Conservation (phyloP, 1,140 invertebrate genomes). For the Callitettix versicolor region DNA sequence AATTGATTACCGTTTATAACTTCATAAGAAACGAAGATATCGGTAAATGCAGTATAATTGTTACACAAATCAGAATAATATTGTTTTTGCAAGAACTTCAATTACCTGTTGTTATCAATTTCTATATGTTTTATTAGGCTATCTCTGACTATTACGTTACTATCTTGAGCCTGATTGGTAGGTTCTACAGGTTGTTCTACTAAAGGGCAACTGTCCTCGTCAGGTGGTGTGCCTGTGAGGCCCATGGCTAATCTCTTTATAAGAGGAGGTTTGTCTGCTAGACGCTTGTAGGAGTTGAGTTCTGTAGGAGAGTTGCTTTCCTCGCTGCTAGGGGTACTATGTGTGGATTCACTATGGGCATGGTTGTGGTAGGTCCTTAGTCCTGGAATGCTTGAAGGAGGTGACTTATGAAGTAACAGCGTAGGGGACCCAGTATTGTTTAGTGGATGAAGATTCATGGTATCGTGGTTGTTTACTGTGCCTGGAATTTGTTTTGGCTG, state of each 20-base stretch:
- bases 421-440: slow-evolving; percentile 18
- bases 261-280: slow-evolving; percentile 68
- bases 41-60: too few species aligned
- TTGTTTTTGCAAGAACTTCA: too few species aligned
- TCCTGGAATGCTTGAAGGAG: slow-evolving; percentile 27
- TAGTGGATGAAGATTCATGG: slow-evolving; percentile 3
- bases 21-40: too few species aligned
- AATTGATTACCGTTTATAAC: too few species aligned
- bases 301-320: slow-evolving; percentile 82
- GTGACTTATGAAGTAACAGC: slow-evolving; percentile 14
- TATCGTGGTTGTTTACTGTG: slow-evolving; percentile 7
- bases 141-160: background rate
- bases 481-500: slow-evolving; percentile 21
- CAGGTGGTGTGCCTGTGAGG: slow-evolving; percentile 37
- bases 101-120: slow-evolving; percentile 35
- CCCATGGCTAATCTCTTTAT: slow-evolving; percentile 67
- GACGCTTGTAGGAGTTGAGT: slow-evolving; percentile 70
- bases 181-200: background rate
- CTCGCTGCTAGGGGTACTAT: slow-evolving; percentile 66
- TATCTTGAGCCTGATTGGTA: background rate
- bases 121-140: slow-evolving; percentile 18
- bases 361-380: slow-evolving; percentile 39
- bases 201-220: slow-evolving; percentile 28
- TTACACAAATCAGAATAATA: too few species aligned
- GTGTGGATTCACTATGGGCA: slow-evolving; percentile 20